Conservation (phyloP, 2,888 invertebrate species). For the Cryptops parisi region DNA sequence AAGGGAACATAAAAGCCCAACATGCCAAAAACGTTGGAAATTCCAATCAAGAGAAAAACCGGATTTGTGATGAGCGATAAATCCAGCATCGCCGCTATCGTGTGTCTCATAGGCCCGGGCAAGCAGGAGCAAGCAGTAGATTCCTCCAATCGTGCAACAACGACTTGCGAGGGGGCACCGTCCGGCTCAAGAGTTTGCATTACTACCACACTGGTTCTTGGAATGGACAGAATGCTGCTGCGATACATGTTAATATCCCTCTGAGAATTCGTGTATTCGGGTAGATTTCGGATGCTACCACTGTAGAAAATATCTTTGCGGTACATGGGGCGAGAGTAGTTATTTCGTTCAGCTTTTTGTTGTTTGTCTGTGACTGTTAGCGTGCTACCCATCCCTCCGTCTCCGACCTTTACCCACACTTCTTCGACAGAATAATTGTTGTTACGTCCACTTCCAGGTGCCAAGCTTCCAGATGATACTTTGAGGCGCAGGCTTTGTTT, state of each 20-base stretch:
- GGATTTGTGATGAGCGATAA: slow-evolving; percentile 73
- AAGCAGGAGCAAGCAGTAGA: slow-evolving; percentile 23
- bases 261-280: slow-evolving; percentile 75
- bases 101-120: slow-evolving; percentile 31
- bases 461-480: slow-evolving; percentile 30
- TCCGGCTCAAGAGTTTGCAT: slow-evolving; percentile 13
- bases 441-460: slow-evolving; percentile 14
- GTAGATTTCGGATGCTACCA: slow-evolving; percentile 82
- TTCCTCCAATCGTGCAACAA: slow-evolving; percentile 15
- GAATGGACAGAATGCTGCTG: slow-evolving; percentile 77
- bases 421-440: slow-evolving; percentile 39
- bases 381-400: slow-evolving; percentile 12
- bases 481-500: slow-evolving; percentile 39
- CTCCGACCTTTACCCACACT: slow-evolving; percentile 22
- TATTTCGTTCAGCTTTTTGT: slow-evolving; percentile 37
- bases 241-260: slow-evolving; percentile 79
- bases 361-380: slow-evolving; percentile 12
- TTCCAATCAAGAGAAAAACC: slow-evolving; percentile 77
- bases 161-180: slow-evolving; percentile 11
- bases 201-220: slow-evolving; percentile 35
- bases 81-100: slow-evolving; percentile 75
- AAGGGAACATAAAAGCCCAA: slow-evolving; percentile 95
- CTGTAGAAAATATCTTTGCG: slow-evolving; percentile 96
- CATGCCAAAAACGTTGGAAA: slow-evolving; percentile 94
- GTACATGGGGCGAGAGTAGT: slow-evolving; percentile 77